Evolutionary conservation across 2,888 invertebrate genomes (phyloP), one percentile per base, ranked within the genome.

Genomic region (Stictocephala bisonia): DNA sequence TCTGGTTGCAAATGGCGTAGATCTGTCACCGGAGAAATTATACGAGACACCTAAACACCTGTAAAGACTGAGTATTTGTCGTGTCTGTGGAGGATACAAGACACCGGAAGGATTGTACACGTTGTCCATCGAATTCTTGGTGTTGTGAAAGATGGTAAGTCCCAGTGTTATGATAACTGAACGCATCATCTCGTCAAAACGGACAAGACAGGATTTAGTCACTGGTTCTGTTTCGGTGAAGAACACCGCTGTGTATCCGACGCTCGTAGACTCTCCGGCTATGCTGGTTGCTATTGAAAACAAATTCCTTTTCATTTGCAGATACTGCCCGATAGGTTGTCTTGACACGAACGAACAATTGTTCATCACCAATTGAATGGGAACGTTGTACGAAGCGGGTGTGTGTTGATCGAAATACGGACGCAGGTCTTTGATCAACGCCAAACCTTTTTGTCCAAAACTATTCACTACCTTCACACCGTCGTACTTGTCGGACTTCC

Each of bases 151-250:
- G n/a, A 27, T 3, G 3, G 56, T 26, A 2, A 56, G 56, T 6
- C 29, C 29, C 13, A 7, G 4, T 15, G 56, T 27, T 9, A 56
- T 56, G 3, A 56, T 56, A 29, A 56, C 56, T 15, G 56, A 56
- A n/a, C 29, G 26, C 56, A 56, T 56, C 56, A 56, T 56, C 15
- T 56, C 56, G 56, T 56, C 56, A 11, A 56, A n/a, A n/a, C 56
- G 4, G 2, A 56, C 29, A 2, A n/a, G 56, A 29, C 56, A 56
- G 3, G 56, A 7, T 22, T 51, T 51, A 4, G 51, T 51, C 7
- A n/a, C n/a, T 7, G 51, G 51, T n/a, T 51, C 51, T 3, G 22
- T 51, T 51, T 51, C 51, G 51, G 51, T 22, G 6, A 51, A 22
- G 24, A 51, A 51, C 24, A 51, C 24, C 4, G 51, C 51, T 3